Evolutionary conservation across 2,113 vertebrate genomes (phyloP).

Genomic region (Rattus norvegicus): DNA sequence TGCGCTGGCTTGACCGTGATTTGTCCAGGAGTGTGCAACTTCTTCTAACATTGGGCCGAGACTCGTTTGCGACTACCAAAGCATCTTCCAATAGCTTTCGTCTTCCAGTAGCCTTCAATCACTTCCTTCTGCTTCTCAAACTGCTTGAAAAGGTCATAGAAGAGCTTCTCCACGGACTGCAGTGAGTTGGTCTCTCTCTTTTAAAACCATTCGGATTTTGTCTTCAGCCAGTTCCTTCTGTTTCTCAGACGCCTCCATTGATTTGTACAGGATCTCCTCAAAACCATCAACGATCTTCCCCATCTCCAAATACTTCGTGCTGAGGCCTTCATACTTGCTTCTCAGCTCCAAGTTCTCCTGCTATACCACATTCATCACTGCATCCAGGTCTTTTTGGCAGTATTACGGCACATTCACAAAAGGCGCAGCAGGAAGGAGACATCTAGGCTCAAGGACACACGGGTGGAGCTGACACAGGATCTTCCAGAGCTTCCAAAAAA

Average conservation of each 20-base stretch:
- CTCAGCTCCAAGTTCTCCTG: conserved; percentile 84
- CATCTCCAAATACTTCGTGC: conserved; percentile 89
- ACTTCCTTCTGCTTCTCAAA: conserved; percentile 94
- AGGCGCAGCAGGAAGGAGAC: conserved; percentile 75
- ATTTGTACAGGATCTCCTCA: conserved; percentile 89
- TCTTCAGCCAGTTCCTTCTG: conserved; percentile 86
- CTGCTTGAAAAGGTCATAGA: conserved; percentile 93
- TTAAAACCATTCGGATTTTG: conserved; percentile 85
- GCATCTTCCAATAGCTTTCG: conserved; percentile 68
- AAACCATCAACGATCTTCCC: conserved; percentile 92
- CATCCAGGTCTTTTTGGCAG: conserved; percentile 95
- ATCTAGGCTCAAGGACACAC: background rate
- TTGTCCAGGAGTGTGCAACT: no score
- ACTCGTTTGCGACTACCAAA: no score
- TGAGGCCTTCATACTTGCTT: conserved; percentile 84
- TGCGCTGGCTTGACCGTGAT: no score
- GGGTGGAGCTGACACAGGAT: conserved; percentile 78
- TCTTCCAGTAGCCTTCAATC: conserved; percentile 78
- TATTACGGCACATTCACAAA: conserved; percentile 94
- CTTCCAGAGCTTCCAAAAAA: conserved; percentile 83
- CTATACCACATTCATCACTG: conserved; percentile 84
- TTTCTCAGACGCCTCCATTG: conserved; percentile 88
- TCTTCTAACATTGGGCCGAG: no score
- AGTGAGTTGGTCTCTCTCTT: conserved; percentile 91
- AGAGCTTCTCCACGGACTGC: conserved; percentile 92